phyloP scores from a whole-genome alignment of 2,888 invertebrate genomes.

The Operophtera brumata region DNA sequence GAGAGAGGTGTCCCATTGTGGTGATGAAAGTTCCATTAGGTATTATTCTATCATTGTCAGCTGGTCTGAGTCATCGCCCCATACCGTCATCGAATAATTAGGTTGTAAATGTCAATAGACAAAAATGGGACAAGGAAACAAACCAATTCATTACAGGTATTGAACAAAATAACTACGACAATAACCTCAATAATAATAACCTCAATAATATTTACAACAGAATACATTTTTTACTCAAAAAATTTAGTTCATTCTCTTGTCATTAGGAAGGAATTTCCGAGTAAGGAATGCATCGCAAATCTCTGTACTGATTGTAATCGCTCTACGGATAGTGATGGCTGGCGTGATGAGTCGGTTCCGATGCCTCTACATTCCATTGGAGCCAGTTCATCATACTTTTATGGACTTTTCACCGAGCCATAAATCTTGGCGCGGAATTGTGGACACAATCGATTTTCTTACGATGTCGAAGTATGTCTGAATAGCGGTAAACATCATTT shows the following conservation, averaged over 20 bases:
- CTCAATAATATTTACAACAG: too few relatives aligned
- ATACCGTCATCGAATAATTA: background rate
- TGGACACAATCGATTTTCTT: slow-evolving; percentile 34
- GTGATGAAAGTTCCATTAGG: slow-evolving; percentile 6
- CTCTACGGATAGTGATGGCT: slow-evolving; percentile 9
- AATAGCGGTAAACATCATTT: slow-evolving; percentile 30
- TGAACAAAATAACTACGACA: background rate
- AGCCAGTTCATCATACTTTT: slow-evolving; percentile 38
- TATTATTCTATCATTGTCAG: background rate
- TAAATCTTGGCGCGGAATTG: slow-evolving; percentile 28
- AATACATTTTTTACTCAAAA: background rate
- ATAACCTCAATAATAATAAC: too few relatives aligned
- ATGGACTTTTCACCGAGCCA: slow-evolving; percentile 40
- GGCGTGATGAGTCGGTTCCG: slow-evolving; percentile 32
- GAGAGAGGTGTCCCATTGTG: slow-evolving; percentile 8
- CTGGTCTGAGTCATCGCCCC: background rate
- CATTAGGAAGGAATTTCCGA: slow-evolving; percentile 36
- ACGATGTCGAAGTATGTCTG: slow-evolving; percentile 30
- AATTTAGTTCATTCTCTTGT: slow-evolving; percentile 16
- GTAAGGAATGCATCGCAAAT: slow-evolving; percentile 42
- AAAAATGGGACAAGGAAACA: background rate
- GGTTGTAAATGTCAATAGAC: background rate
- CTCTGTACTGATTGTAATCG: slow-evolving; percentile 29
- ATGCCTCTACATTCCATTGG: slow-evolving; percentile 39
- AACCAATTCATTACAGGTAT: background rate